Evolutionary conservation across 2,113 vertebrate genomes (phyloP).

Genomic region (Ptilonorhynchus violaceus): DNA sequence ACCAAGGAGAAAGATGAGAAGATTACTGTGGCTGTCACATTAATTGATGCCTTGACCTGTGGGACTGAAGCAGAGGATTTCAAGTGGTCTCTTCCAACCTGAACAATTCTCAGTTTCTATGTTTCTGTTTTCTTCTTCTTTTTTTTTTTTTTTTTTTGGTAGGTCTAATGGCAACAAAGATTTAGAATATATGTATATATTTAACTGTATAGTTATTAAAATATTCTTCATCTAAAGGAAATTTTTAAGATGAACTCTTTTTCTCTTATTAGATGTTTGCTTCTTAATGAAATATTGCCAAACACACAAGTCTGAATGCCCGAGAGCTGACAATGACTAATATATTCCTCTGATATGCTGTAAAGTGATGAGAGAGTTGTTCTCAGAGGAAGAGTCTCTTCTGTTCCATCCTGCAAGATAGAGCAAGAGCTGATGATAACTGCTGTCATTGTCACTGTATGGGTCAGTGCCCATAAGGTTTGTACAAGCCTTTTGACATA

Average conservation of each 20-base stretch:
- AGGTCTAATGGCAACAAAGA: not conserved
- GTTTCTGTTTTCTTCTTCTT: not conserved
- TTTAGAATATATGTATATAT: not conserved
- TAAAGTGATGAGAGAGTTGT: not conserved
- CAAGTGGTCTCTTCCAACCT: not conserved
- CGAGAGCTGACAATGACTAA: not conserved
- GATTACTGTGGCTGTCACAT: not conserved
- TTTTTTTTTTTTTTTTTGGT: not conserved
- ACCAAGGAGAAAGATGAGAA: not conserved
- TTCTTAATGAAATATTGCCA: not conserved
- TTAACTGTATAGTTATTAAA: not conserved
- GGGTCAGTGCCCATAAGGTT: not conserved
- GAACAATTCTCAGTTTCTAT: not conserved
- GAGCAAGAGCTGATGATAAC: not conserved
- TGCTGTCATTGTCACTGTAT: not conserved
- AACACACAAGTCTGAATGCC: not conserved
- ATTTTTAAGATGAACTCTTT: not conserved
- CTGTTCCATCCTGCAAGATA: not conserved
- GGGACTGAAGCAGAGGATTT: not conserved
- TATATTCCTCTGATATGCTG: not conserved
- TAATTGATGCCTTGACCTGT: not conserved
- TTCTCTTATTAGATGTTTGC: not conserved
- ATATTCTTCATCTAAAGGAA: not conserved
- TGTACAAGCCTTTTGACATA: not conserved
- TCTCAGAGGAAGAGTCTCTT: not conserved